Conservation (phyloP, 2,888 invertebrate genomes). For the Netelia melanura region DNA sequence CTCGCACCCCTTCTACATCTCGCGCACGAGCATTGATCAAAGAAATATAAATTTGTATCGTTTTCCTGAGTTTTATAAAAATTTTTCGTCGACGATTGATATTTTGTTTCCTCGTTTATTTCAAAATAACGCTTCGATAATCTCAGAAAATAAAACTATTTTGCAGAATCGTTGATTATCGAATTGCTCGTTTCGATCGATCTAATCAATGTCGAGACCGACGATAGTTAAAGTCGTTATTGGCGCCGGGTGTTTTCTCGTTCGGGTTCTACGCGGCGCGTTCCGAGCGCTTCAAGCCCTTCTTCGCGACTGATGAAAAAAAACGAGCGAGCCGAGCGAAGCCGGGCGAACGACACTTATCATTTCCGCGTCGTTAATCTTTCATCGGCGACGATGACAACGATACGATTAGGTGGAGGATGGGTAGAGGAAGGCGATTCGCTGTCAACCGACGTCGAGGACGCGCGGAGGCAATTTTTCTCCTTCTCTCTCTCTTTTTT, state of each 20-base stretch:
- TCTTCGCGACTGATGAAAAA: conserved; percentile 43
- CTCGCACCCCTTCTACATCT: conserved; percentile 49
- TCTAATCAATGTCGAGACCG: neutral
- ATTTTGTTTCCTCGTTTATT: neutral
- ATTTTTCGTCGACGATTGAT: neutral
- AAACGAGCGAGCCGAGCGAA: conserved; percentile 19
- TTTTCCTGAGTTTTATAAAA: neutral
- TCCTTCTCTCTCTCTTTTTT: neutral
- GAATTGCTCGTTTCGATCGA: neutral
- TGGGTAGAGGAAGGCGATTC: conserved; percentile 19
- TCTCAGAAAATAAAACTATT: neutral
- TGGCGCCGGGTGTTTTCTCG: neutral
- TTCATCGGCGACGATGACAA: conserved; percentile 39
- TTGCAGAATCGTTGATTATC: neutral
- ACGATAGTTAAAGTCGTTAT: neutral
- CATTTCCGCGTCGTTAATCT: conserved; percentile 57
- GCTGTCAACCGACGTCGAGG: conserved; percentile 31
- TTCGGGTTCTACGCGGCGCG: neutral
- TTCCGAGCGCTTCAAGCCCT: neutral
- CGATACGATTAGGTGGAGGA: conserved; percentile 9
- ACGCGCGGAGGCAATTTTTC: conserved; percentile 32
- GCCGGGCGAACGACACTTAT: conserved; percentile 43
- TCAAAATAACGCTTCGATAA: neutral
- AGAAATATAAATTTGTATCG: neutral
- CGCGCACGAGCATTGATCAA: neutral